Evolutionary conservation across 2,113 vertebrate genomes (phyloP), one percentile per base, ranked within the genome.

Genomic region (Microtus montanus): DNA sequence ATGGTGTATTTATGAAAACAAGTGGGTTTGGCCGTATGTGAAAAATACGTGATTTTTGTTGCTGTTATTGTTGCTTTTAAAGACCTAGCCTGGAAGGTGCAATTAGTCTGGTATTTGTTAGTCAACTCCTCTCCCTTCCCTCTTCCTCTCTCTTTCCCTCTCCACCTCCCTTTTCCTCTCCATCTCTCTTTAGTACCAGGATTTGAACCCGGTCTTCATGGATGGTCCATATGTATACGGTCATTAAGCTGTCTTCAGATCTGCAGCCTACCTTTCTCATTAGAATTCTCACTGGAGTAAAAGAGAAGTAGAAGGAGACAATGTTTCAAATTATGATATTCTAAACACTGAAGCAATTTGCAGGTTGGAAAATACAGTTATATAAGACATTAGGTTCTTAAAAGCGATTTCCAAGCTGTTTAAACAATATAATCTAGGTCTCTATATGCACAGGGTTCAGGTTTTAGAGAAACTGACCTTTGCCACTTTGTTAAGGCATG

Each of bases 321-420:
- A n/a, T 86, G 80, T 95, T 97, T 95, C 33, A 74, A 47, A 83
- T 91, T 89, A 38, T 89, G 71, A 85, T 66, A 24, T 89, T 35
- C 68, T 97, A 52, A 70, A 41, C 66, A 88, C 44, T 87, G 38
- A 89, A 93, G 38, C 7, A 87, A 47, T 91, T 83, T 89, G 3
- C 47, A 80, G 38, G 33, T 70, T 14, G 77, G 71, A 91, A 30
- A 86, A 94, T 79, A 85, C 28, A 90, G 70, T 61, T 13, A 78
- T 24, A 73, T 38, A 82, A 74, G 66, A 85, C 58, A 80, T 71
- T 41, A 64, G 28, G 35, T 83, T 91, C 52, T 85, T 93, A 71
- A 86, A 96, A 87, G 52, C n/a, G 82, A 88, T 92, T 90, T 8
- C 49, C 19, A 77, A 70, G 19, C 7, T 54, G 70, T 61, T 94